Conservation (phyloP, 2,113 vertebrate species). For the Neomonachus schauinslandi region DNA sequence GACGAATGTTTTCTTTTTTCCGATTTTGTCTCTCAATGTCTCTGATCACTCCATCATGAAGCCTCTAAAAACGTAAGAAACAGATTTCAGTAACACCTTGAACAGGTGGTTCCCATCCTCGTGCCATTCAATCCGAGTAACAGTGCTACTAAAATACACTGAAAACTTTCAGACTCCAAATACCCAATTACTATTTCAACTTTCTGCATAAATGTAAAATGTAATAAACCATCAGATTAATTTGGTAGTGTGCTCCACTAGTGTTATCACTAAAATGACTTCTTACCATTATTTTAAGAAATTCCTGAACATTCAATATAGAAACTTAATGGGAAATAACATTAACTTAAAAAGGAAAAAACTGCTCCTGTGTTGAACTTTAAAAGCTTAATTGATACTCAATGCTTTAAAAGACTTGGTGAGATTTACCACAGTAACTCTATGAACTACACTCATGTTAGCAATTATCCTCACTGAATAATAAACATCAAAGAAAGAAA, state of each 20-base stretch:
- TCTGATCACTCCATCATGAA: conserved; percentile 92
- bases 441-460: conserved; percentile 16
- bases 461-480: background rate
- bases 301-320: conserved; percentile 24
- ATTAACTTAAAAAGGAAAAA: background rate
- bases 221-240: conserved; percentile 48
- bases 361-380: background rate
- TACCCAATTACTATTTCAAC: conserved; percentile 61
- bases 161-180: conserved; percentile 58
- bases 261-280: conserved; percentile 34
- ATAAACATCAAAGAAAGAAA: conserved; percentile 37
- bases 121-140: conserved; percentile 52
- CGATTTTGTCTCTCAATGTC: conserved; percentile 92
- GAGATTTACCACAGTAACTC: background rate
- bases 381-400: background rate
- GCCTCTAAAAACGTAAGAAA: conserved; percentile 89
- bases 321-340: conserved; percentile 3
- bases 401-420: background rate
- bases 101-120: conserved; percentile 61
- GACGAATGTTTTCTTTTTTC: conserved; percentile 92
- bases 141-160: conserved; percentile 60
- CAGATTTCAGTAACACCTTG: conserved; percentile 69
- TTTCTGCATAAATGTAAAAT: conserved; percentile 54
- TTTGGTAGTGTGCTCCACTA: background rate
- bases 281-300: conserved; percentile 15